phyloP scores from a whole-genome alignment of 2,113 vertebrate species.

The Terrapene triunguis region DNA sequence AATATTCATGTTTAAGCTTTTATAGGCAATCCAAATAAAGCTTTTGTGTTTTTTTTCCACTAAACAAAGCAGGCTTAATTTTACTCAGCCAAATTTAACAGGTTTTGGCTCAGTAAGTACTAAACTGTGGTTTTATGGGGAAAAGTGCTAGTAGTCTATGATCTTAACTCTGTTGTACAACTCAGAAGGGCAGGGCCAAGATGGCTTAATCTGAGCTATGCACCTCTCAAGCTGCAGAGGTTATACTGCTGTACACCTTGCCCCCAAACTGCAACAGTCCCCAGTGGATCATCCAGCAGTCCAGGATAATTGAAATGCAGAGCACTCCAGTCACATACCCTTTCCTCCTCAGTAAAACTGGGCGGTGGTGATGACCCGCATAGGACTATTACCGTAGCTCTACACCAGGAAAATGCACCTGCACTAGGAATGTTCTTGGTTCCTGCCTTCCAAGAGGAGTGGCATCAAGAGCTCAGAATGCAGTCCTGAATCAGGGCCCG shows the following conservation, averaged over 20 bases:
- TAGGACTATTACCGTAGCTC: not conserved
- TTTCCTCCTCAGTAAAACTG: not conserved
- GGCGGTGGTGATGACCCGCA: not conserved
- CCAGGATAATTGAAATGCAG: not conserved
- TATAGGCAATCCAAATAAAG: conserved; percentile 61
- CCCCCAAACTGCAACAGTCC: not conserved
- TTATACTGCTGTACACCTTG: not conserved
- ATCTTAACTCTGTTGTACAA: not conserved
- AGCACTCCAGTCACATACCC: not conserved
- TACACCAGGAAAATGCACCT: not conserved
- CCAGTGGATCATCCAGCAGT: not conserved
- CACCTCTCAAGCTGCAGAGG: not conserved
- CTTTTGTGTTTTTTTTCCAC: conserved; percentile 62
- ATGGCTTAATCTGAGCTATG: not conserved
- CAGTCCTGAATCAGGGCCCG: not conserved
- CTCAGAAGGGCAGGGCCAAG: not conserved
- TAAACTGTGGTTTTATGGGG: conserved; percentile 16
- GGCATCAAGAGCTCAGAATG: not conserved
- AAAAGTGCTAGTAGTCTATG: not conserved
- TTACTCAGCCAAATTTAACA: conserved; percentile 40
- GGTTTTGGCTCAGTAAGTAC: conserved; percentile 17
- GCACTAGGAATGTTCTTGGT: not conserved
- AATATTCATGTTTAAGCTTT: conserved; percentile 77
- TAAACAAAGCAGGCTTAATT: conserved; percentile 46
- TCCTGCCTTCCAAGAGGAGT: not conserved